Evolutionary conservation across 1,140 invertebrate genomes (phyloP).

Genomic region (Bombyx mori): DNA sequence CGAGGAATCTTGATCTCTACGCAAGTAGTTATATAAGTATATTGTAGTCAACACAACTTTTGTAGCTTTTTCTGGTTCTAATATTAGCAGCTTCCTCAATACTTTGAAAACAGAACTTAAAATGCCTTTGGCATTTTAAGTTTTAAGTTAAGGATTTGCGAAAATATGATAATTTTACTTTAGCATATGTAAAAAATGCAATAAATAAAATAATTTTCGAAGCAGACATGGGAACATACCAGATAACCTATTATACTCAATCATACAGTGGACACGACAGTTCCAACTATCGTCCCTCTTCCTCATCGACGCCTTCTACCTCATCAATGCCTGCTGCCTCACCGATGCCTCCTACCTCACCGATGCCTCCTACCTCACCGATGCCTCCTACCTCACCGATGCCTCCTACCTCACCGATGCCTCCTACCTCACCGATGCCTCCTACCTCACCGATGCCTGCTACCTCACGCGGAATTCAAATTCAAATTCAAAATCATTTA

Average conservation of each 20-base stretch:
- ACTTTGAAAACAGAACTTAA: constrained; percentile 11
- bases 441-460: no score
- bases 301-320: no score
- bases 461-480: neutral
- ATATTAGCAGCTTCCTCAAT: constrained; percentile 10
- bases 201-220: constrained; percentile 20
- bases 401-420: no score
- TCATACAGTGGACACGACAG: no score
- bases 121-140: constrained; percentile 6
- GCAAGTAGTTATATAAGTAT: constrained; percentile 13
- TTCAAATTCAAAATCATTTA: no score
- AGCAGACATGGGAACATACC: constrained; percentile 18
- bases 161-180: constrained; percentile 18
- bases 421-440: no score
- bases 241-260: no score
- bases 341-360: neutral
- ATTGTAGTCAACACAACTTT: constrained; percentile 7
- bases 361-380: constrained; percentile 1
- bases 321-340: neutral
- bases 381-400: neutral
- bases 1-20: constrained; percentile 12
- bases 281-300: no score
- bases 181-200: constrained; percentile 17
- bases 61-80: constrained; percentile 14
- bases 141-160: constrained; percentile 11